A percentile compares a stretch with the other conserved stretches of the same genome.
Conservation (phyloP, 2,888 invertebrate species). For the Aphidius colemani region DNA sequence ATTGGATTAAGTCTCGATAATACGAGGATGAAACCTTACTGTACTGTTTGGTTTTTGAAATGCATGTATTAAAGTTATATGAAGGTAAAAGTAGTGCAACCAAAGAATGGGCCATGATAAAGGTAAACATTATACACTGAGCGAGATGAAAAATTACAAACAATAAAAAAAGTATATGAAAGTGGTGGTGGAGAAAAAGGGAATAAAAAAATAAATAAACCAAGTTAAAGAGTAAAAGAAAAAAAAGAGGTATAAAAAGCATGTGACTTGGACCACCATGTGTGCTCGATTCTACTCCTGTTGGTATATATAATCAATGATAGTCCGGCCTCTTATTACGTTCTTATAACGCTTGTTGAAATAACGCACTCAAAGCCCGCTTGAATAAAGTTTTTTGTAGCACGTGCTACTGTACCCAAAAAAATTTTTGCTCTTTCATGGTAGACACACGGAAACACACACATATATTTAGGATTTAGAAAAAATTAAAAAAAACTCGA, state of each 20-base stretch:
- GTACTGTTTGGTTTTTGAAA: constrained; percentile 2
- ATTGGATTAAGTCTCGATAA: constrained; percentile 31
- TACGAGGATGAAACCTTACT: constrained; percentile 34
- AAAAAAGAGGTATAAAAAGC: constrained; percentile 17
- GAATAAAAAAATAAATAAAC: not conserved
- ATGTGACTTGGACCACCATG: constrained; percentile 42
- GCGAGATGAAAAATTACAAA: not conserved
- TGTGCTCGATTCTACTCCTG: constrained; percentile 25
- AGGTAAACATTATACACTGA: too few relatives aligned
- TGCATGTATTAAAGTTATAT: not conserved
- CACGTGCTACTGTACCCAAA: constrained; percentile 33
- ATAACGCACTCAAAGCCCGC: constrained; percentile 15
- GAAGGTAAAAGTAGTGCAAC: constrained; percentile 13
- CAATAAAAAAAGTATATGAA: not conserved
- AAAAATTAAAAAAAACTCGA: not conserved
- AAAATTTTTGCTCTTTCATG: too few relatives aligned
- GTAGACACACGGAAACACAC: not conserved
- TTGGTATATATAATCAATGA: constrained; percentile 49
- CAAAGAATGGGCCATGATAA: not conserved
- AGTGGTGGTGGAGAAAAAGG: constrained; percentile 3
- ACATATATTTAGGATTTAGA: not conserved
- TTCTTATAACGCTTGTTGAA: constrained; percentile 54
- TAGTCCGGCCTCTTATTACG: constrained; percentile 58
- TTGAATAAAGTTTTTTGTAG: constrained; percentile 29
- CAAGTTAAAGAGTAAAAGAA: constrained; percentile 8